Evolutionary conservation across 2,113 vertebrate genomes (phyloP), one percentile per base, ranked within the genome.

Genomic region (Garra rufa): DNA sequence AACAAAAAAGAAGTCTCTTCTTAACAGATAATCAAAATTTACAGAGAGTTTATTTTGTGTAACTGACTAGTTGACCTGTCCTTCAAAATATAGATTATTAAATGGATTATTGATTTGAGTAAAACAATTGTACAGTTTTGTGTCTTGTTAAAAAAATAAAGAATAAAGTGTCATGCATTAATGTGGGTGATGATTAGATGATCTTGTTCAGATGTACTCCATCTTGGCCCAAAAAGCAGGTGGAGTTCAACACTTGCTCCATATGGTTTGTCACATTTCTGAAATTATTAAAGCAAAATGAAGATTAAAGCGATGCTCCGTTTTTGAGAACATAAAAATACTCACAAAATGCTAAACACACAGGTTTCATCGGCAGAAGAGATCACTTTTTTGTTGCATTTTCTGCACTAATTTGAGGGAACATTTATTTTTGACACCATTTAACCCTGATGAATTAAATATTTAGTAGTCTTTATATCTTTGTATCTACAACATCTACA

Each of bases 271-370:
- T 28, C 46, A 50, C 14, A 9, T 30, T 19, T 48, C 73, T 75
- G 73, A 75, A 75, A 75, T 75, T 41, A 69, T 21, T 50, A 50
- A 50, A 75, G 44, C 13, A 30, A 28, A 9, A 75, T 19, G 30
- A 48, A 50, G 7, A 28, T 26, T 46, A 21, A 38, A 73, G 70
- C 11, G 2, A 73, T 26, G 13, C n/a, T 44, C n/a, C 7, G 43
- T 43, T n/a, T 70, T 43, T 70, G 3, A 70, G 38, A n/a, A 70
- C n/a, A n/a, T n/a, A n/a, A n/a, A n/a, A n/a, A n/a, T n/a, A n/a
- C n/a, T n/a, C n/a, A n/a, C 34, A 41, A 13, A 3, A 43, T 17
- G 43, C 38, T 24, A 24, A 2, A 44, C 2, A 13, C 5, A 24
- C 24, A 73, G 41, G 34, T 41, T 59, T 59, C n/a, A 26, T 13